These are phyloP conservation scores for Epizoanthus ramosus DNA, from an alignment of 92 coral and sea anemone species.

Conservation along the genomic window DNA sequence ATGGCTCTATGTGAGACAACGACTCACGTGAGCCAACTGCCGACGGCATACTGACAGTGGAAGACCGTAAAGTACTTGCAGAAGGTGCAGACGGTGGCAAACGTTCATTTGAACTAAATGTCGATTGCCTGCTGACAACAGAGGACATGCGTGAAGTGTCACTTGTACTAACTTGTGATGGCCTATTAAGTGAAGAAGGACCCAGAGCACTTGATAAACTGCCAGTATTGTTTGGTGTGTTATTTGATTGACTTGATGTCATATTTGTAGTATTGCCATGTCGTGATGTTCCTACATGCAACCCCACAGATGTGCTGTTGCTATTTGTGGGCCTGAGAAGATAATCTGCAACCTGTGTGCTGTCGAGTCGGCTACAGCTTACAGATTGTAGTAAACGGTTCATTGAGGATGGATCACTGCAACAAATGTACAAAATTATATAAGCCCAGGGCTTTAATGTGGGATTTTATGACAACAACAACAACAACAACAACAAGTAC, in stretches of 20 bases:
- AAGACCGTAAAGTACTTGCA: not conserved
- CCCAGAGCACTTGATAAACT: not conserved
- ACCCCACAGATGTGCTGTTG: conserved; percentile 13
- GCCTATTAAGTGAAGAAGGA: not conserved
- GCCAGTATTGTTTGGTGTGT: not conserved
- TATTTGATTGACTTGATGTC: not conserved
- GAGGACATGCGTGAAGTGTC: not conserved
- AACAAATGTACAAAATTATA: no score
- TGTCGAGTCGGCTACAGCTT: conserved; percentile 59
- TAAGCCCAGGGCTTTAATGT: no score
- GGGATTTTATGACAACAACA: no score
- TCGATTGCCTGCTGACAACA: not conserved
- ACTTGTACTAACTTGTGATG: not conserved
- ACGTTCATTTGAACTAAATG: not conserved
- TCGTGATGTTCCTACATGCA: not conserved
- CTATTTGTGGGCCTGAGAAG: conserved; percentile 54
- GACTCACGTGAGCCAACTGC: not conserved
- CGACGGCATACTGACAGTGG: not conserved
- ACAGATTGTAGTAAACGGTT: conserved; percentile 73
- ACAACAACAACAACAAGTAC: no score
- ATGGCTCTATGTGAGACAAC: not conserved
- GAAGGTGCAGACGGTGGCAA: not conserved
- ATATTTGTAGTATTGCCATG: not conserved
- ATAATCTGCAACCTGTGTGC: conserved; percentile 69
- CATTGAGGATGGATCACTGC: conserved; percentile 61